Evolutionary conservation across 2,113 vertebrate species (phyloP), one percentile per base, ranked within the genome.

Genomic region (Pangasianodon hypophthalmus): DNA sequence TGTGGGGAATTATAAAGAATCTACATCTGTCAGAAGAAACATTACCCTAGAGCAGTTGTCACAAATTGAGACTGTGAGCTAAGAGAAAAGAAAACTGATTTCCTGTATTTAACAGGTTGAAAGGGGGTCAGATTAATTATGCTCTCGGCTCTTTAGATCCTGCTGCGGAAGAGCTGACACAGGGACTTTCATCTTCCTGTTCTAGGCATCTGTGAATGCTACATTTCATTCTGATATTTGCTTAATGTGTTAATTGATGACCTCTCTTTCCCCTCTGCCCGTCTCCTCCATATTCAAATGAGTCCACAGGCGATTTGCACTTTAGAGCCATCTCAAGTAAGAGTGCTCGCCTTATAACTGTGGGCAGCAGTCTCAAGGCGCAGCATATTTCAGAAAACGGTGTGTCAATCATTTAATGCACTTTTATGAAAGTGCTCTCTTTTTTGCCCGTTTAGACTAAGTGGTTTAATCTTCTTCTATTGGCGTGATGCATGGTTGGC

Each of bases 241-340:
- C 89, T 90, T 91, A 89, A 90, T 84, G 88, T 90, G 90, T 91
- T 91, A 91, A 91, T 91, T 91, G 87, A 90, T 92, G 87, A 89
- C 86, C 88, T 86, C 80, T 54, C 87, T 62, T 52, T 32, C 88
- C 82, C 37, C 56, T 41, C 54, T 67, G 56, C 46, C 37, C 58
- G 6, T 80, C 77, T 89, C 58, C 60, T 91, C 86, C 85, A 83
- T 83, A 91, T 85, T 87, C 71, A 87, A 85, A 80, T 62, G n/a
- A 81, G 85, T 46, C 90, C 86, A 71, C 71, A 86, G 84, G 89
- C 82, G 80, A 87, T 89, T 80, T 84, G 69, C 71, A 84, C 79
- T 81, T 87, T 88, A 85, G 56, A 79, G 73, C 64, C 50, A 48
- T 84, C 84, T 89, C 13, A 58, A 80, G 79, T 87, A 87, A 67